Base-by-base conservation (phyloP, 1,140 invertebrate genomes). In the Trichogramma pretiosum region DNA sequence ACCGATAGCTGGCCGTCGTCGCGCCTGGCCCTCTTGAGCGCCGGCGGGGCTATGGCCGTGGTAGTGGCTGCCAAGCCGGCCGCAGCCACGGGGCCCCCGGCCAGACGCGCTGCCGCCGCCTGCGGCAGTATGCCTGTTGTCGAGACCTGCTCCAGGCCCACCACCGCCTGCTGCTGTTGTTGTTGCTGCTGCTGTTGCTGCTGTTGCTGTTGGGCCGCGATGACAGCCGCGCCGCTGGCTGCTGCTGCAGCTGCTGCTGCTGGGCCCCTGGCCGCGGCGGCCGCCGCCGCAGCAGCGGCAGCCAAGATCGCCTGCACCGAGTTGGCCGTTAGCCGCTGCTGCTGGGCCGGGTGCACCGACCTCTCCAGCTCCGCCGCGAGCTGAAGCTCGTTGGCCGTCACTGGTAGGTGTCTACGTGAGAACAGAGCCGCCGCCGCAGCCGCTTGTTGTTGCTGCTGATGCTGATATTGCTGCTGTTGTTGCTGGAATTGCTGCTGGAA, bases 21-120 rank as follows among this genome's bases (percentile, higher is more conserved):
- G 72, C 74, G 73, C 66, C 74, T 72, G 65, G 73, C 68, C 60
- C 75, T 73, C 68, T 77, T 77, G 59, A 77, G 69, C 60, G 71
- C 69, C 67, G 69, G 69, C 58, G 69, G 69, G 67, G 69, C 70
- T 70, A 72, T 72, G 67, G 63, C 69, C 68, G 67, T 62, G 56
- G 61, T 62, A 61, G 63, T 62, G 56, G 53, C 54, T 50, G 52
- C 54, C 53, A 41, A 23, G 39, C 46, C 36, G 3, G 48, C 42
- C 23, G 42, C 48, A 41, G 38, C 46, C 37, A 21, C 46, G 37
- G 30, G 18, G 36, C 36, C 23, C 36, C 36, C n/a, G 36, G 36
- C 36, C 23, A 21, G 14, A 18, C 19, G 9, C 36, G 36, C 19
- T 21, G 36, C 16, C 13, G 36, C 36, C 36, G 36, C 36, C 18